These are phyloP conservation scores for Heliconius hortense DNA, from an alignment of 2,888 invertebrate genomes.

Conservation along the genomic window DNA sequence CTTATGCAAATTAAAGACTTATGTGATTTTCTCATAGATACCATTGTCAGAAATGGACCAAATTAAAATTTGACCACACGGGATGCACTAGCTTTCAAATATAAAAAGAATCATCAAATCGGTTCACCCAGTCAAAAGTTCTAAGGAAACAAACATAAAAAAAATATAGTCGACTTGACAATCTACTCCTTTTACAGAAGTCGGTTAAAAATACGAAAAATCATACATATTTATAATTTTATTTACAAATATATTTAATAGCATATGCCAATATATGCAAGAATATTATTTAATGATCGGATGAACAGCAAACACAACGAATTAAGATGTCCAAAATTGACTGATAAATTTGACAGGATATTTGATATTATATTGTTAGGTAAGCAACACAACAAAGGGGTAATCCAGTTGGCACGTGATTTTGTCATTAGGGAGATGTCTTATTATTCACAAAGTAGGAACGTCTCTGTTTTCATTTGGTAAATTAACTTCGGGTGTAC, in stretches of 20 bases:
- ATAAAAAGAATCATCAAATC: no score
- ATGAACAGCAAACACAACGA: neutral
- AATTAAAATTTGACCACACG: no score
- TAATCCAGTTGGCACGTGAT: conserved; percentile 56
- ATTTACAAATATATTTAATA: neutral
- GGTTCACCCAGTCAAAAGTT: no score
- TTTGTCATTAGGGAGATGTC: conserved; percentile 68
- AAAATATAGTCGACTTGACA: no score
- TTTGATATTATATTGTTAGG: conserved; percentile 42
- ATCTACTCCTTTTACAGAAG: no score
- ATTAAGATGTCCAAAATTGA: conserved; percentile 32
- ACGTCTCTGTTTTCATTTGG: conserved; percentile 68
- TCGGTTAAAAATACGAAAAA: neutral
- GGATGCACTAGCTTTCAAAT: no score
- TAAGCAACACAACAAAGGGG: conserved; percentile 46
- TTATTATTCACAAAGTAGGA: conserved; percentile 67
- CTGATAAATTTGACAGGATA: conserved; percentile 36
- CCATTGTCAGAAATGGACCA: no score
- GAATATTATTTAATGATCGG: conserved; percentile 1
- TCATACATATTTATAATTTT: neutral
- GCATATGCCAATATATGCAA: neutral
- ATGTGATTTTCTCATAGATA: no score
- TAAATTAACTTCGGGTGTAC: conserved; percentile 65
- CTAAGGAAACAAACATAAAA: no score
- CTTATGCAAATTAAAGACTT: no score